phyloP scores from a whole-genome alignment of 2,797 vertebrate species.

The Sebastes jordani region DNA sequence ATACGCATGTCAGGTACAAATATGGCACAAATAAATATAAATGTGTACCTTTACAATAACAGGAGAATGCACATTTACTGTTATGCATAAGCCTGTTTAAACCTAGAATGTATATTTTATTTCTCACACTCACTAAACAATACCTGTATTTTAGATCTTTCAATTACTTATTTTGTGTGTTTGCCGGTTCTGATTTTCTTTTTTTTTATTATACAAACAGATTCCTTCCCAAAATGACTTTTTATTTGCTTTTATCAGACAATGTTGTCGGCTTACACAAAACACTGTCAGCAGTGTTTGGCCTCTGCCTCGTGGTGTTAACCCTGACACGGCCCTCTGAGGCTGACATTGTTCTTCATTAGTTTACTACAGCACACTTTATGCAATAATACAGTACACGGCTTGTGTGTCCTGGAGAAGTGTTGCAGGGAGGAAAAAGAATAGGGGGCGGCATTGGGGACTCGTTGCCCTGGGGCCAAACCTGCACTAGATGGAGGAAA shows the following conservation, averaged over 20 bases:
- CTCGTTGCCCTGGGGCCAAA: slow-evolving; percentile 29
- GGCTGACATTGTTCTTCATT: not conserved
- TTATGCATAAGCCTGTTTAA: not conserved
- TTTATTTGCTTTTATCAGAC: not conserved
- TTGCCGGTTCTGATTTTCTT: not conserved
- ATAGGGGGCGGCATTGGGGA: not conserved
- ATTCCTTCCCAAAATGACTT: not conserved
- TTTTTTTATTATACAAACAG: not conserved
- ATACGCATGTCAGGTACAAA: not conserved
- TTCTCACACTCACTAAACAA: not conserved
- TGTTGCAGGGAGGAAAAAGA: not conserved
- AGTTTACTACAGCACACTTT: slow-evolving; percentile 1
- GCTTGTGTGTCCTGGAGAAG: slow-evolving; percentile 10
- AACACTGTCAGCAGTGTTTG: not conserved
- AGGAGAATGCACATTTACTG: not conserved
- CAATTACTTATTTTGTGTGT: not conserved
- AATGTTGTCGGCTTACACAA: not conserved
- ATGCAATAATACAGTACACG: not conserved
- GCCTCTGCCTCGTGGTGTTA: not conserved
- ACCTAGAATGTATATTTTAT: not conserved
- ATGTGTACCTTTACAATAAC: not conserved
- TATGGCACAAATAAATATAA: not conserved
- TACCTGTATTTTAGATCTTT: not conserved
- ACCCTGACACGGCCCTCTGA: not conserved
- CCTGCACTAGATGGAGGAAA: slow-evolving; percentile 33